Evolutionary conservation across 2,113 vertebrate species (phyloP).

Genomic region (Anseranas semipalmata): DNA sequence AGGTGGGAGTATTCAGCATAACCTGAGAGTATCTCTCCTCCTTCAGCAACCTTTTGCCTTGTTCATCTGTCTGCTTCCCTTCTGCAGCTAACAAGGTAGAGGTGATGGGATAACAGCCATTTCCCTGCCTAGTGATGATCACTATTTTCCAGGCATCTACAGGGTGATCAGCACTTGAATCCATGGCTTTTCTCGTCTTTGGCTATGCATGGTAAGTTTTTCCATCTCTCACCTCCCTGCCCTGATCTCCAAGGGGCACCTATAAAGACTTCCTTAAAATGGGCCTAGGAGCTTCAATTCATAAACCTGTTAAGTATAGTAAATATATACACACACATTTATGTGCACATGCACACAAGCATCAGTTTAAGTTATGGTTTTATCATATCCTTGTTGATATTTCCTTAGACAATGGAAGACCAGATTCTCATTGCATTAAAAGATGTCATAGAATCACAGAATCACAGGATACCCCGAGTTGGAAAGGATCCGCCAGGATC

Average conservation of each 20-base stretch:
- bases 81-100: not conserved
- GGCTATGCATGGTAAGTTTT: not conserved
- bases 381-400: not conserved
- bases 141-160: not conserved
- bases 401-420: not conserved
- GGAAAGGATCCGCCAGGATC: too few relatives aligned
- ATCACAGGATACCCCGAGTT: too few relatives aligned
- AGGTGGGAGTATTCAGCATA: not conserved
- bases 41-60: not conserved
- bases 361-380: not conserved
- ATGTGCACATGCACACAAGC: not conserved
- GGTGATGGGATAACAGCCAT: not conserved
- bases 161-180: not conserved
- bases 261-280: not conserved
- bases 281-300: not conserved
- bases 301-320: not conserved
- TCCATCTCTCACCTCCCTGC: not conserved
- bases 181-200: not conserved
- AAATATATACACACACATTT: not conserved
- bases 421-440: not conserved
- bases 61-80: not conserved
- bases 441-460: not conserved
- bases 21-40: not conserved
- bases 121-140: not conserved
- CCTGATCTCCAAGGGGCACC: not conserved